Evolutionary conservation across 2,888 invertebrate genomes (phyloP).

Genomic region (Cephus sareptanus): DNA sequence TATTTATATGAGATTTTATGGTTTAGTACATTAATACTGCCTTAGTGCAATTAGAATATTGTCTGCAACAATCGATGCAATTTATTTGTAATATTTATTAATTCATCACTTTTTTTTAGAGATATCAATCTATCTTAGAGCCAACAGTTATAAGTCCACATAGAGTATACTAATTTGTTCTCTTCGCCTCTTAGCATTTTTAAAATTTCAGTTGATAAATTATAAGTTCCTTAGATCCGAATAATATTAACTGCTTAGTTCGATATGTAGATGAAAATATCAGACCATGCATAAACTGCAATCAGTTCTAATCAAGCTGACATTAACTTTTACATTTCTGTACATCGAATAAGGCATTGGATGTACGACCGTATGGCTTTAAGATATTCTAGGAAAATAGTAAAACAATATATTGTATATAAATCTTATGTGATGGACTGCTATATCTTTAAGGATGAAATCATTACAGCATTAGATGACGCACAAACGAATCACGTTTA

Average conservation of each 20-base stretch:
- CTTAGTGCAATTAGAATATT: slow-evolving; percentile 6
- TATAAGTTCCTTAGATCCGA: neutral
- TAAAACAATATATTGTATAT: slow-evolving; percentile 28
- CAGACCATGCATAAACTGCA: neutral
- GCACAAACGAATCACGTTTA: slow-evolving; percentile 25
- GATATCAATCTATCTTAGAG: slow-evolving; percentile 25
- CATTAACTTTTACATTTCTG: slow-evolving; percentile 13
- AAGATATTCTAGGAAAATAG: slow-evolving; percentile 24
- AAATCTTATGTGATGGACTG: slow-evolving; percentile 23
- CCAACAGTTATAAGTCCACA: slow-evolving; percentile 22
- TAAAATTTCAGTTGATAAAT: neutral
- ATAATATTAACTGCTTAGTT: neutral
- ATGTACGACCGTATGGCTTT: slow-evolving; percentile 30
- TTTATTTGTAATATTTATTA: slow-evolving; percentile 20
- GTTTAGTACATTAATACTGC: neutral
- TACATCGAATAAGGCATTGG: neutral
- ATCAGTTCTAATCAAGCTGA: neutral
- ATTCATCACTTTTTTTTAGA: slow-evolving; percentile 12
- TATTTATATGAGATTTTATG: slow-evolving; percentile 14
- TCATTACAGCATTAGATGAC: slow-evolving; percentile 17
- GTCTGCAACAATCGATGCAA: slow-evolving; percentile 15
- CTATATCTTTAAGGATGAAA: slow-evolving; percentile 13
- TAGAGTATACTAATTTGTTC: neutral
- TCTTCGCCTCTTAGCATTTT: neutral
- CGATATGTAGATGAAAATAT: neutral